Conservation (phyloP, 2,888 invertebrate genomes). For the Dioctria linearis region DNA sequence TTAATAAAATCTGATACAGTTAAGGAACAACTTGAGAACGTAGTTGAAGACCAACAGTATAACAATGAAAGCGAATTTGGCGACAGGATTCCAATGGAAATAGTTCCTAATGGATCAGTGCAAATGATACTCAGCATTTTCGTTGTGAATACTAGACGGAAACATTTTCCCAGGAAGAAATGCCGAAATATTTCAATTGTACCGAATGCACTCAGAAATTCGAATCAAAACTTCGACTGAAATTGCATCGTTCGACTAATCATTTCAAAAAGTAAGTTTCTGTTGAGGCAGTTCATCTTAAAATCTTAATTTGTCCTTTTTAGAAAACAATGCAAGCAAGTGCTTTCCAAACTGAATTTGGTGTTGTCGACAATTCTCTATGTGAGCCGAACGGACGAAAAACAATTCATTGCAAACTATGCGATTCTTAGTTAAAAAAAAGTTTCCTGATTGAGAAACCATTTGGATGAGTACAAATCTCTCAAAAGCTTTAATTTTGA, state of each 20-base stretch:
- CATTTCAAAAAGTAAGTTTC: not conserved
- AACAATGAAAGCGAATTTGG: no score
- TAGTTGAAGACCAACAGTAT: no score
- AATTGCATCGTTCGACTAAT: not conserved
- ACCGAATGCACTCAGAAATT: not conserved
- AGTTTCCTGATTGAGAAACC: conserved; percentile 63
- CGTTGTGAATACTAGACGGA: not conserved
- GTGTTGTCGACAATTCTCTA: not conserved
- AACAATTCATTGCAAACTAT: conserved; percentile 67
- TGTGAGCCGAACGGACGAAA: conserved; percentile 63
- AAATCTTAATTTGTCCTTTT: not conserved
- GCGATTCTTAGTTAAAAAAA: conserved; percentile 64
- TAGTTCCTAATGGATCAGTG: no score
- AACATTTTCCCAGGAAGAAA: not conserved
- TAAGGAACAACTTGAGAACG: no score
- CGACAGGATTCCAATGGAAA: not conserved
- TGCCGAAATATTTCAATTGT: not conserved
- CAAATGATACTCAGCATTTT: no score
- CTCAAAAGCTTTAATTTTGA: conserved; percentile 59
- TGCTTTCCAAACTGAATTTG: not conserved
- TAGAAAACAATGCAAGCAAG: not conserved
- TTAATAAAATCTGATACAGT: no score
- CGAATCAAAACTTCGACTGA: not conserved
- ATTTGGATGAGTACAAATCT: conserved; percentile 64
- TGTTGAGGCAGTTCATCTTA: not conserved